Evolutionary conservation across 2,888 invertebrate genomes (phyloP), one percentile per base, ranked within the genome.

Genomic region (Automeris io): DNA sequence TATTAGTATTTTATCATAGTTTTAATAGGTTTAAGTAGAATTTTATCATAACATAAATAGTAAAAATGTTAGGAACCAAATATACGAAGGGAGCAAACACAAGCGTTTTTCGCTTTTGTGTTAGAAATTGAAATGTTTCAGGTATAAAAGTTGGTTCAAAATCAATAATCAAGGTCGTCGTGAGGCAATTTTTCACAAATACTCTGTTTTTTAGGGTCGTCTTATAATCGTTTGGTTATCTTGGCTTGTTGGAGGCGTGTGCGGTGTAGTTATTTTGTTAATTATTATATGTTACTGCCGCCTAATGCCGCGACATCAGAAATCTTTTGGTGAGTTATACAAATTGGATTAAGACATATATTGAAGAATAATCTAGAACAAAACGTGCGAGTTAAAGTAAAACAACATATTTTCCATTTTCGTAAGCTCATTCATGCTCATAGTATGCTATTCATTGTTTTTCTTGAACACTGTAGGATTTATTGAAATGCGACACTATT

Each of bases 291-390:
- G 91, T 78, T 89, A 90, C 72, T 91, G 91, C 72, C 91, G 91
- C 85, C 88, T 90, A 67, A 90, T 91, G 89, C 91, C 91, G 57
- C 89, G 90, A 49, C 88, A 90, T 63, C 90, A 91, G 75, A 91
- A 91, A 80, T 90, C 91, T 46, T 90, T 90, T 64, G 90, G 91
- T 91, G 76, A 87, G 88, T 42, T 7, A 3, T 18, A 25, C 16
- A n/a, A n/a, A n/a, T n/a, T n/a, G n/a, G n/a, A n/a, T n/a, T n/a
- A n/a, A n/a, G n/a, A n/a, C n/a, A n/a, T n/a, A n/a, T n/a, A n/a
- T n/a, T n/a, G n/a, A n/a, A n/a, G n/a, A n/a, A n/a, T n/a, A n/a
- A n/a, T n/a, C n/a, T n/a, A n/a, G n/a, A n/a, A n/a, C n/a, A n/a
- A n/a, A n/a, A n/a, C n/a, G n/a, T n/a, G n/a, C n/a, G n/a, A n/a